These are phyloP conservation scores for Creontiades dilutus DNA, from an alignment of 2,888 invertebrate genomes.

Conservation along the genomic window DNA sequence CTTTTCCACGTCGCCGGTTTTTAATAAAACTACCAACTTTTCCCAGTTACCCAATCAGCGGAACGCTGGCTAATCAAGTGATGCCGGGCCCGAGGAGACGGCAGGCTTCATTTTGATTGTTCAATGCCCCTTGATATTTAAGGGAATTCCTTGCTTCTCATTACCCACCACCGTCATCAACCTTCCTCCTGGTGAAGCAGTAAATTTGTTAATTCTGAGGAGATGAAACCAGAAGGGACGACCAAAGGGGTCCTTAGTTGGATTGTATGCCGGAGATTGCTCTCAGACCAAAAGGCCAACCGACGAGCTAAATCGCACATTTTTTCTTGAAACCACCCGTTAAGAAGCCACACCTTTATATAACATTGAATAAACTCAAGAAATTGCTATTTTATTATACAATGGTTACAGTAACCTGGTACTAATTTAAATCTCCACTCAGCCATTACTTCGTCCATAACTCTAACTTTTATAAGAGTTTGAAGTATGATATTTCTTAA, in stretches of 20 bases:
- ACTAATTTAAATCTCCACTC: too few relatives aligned
- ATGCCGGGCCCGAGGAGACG: not conserved
- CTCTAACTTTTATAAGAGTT: too few relatives aligned
- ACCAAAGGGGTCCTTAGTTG: slow-evolving; percentile 59
- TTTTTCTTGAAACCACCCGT: not conserved
- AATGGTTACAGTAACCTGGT: too few relatives aligned
- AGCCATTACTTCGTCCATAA: too few relatives aligned
- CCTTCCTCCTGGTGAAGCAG: slow-evolving; percentile 5
- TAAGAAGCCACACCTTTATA: not conserved
- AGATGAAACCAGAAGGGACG: slow-evolving; percentile 61
- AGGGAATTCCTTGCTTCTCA: slow-evolving; percentile 24
- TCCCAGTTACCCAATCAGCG: not conserved
- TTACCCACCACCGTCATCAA: slow-evolving; percentile 1
- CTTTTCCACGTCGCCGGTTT: not conserved
- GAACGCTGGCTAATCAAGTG: slow-evolving; percentile 2
- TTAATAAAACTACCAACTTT: not conserved
- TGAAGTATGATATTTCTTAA: too few relatives aligned
- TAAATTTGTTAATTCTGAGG: slow-evolving; percentile 64
- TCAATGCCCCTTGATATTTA: not conserved
- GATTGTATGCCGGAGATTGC: slow-evolving; percentile 64
- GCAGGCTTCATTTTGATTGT: not conserved
- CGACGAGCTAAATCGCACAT: not conserved
- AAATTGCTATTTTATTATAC: too few relatives aligned
- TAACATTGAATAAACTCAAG: too few relatives aligned
- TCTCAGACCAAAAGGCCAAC: slow-evolving; percentile 29